Evolutionary conservation across 2,888 invertebrate species (phyloP), one percentile per base, ranked within the genome.

Genomic region (Bruchidius siliquastri): DNA sequence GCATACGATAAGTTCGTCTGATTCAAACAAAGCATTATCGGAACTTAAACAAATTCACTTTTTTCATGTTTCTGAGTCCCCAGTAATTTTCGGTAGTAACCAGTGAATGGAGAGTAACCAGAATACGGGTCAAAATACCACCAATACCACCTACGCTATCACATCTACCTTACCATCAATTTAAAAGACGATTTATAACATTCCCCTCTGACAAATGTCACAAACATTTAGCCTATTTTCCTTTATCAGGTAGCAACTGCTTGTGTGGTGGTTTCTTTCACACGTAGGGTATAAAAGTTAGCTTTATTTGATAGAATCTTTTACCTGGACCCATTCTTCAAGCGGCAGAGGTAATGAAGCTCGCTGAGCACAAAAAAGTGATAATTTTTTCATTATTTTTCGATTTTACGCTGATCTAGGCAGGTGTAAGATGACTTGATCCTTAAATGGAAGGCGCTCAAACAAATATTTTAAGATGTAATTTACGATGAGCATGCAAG

Each of bases 331-430:
- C 49, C 49, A 13, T 49, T 49, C 18, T 18, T 49, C 49, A 49
- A 49, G 18, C 49, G 49, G 49, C 49, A 4, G 49, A 13, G 49
- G 49, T 49, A 73, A 75, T 73, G 69, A 70, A 69, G 69, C 71
- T 73, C 69, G 72, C 69, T 73, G 71, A 67, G 71, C 67, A 73
- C 73, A 73, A 73, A 70, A 67, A 71, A 67, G 67, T 67, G 69
- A 71, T 71, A 67, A 74, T 74, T 75, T 74, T 68, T 30, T 67
- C 74, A 71, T 74, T 77, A 75, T 76, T 75, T 75, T 76, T 74
- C 73, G 75, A 76, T 77, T 77, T 76, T 74, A 77, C 76, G 77
- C 74, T 73, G 72, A 75, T 74, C 73, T 73, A 70, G 22, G 70
- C 69, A 74, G 74, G 73, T 71, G 74, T 76, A 77, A 49, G 77